phyloP scores from a whole-genome alignment of 2,888 invertebrate species.

The Drosophila lacicola region DNA sequence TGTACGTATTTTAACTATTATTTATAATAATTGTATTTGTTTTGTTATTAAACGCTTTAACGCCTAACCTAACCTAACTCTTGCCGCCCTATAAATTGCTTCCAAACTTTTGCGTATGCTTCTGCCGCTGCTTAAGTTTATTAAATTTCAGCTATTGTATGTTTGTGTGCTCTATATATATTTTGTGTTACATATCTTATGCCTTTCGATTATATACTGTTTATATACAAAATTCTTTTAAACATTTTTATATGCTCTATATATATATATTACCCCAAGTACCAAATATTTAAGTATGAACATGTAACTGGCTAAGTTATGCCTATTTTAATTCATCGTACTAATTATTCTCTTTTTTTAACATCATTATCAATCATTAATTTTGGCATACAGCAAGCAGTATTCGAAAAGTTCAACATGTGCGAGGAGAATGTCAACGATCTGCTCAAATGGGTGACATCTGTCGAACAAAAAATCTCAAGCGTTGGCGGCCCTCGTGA shows the following conservation, averaged over 20 bases:
- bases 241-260: conserved; percentile 35
- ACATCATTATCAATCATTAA: conserved; percentile 25
- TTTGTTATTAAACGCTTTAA: conserved; percentile 58
- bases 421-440: conserved; percentile 95
- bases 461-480: conserved; percentile 93
- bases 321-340: neutral
- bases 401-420: conserved; percentile 96
- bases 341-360: conserved; percentile 41
- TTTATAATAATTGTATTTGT: conserved; percentile 35
- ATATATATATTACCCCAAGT: conserved; percentile 12
- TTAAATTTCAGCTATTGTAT: conserved; percentile 84
- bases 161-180: conserved; percentile 76
- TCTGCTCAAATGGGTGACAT: conserved; percentile 94
- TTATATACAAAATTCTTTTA: conserved; percentile 22
- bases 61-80: conserved; percentile 33
- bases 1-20: conserved; percentile 47
- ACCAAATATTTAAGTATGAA: conserved; percentile 38
- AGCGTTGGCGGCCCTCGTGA: conserved; percentile 95
- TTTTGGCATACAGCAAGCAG: conserved; percentile 91
- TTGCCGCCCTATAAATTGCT: conserved; percentile 33
- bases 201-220: conserved; percentile 52
- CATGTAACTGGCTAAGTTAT: conserved; percentile 36
- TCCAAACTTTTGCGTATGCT: conserved; percentile 80
- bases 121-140: conserved; percentile 67
- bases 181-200: conserved; percentile 67